A percentile compares a stretch with the other conserved stretches of the same genome.
These are phyloP conservation scores for Andrena praecox DNA, from an alignment of 2,888 invertebrate species.

Conservation along the genomic window DNA sequence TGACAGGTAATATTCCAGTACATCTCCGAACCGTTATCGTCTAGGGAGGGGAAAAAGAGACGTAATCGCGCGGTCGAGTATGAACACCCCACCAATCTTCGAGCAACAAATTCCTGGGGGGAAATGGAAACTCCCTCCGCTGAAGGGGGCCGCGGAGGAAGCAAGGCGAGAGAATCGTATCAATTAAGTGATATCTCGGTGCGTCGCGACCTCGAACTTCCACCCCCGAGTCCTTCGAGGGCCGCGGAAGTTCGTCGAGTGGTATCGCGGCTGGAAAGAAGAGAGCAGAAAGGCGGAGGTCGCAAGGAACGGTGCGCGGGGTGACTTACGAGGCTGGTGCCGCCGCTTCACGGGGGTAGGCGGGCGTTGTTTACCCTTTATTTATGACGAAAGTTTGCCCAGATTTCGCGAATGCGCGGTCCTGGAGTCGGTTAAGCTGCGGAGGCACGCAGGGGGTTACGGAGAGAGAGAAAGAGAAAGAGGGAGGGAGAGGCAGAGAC, in stretches of 20 bases:
- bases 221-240: slow-evolving; percentile 21
- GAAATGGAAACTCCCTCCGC: not conserved
- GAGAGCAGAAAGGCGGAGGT: slow-evolving; percentile 52
- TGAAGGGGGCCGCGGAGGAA: not conserved
- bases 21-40: not conserved
- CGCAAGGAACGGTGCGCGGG: slow-evolving; percentile 59
- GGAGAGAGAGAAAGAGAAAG: slow-evolving; percentile 28
- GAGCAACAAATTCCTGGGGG: not conserved
- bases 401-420: slow-evolving; percentile 80
- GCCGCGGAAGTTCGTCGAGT: slow-evolving; percentile 36
- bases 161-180: slow-evolving; percentile 22
- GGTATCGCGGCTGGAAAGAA: slow-evolving; percentile 56
- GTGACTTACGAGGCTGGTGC: slow-evolving; percentile 76
- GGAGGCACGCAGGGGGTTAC: slow-evolving; percentile 58
- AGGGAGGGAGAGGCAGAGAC: not conserved
- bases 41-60: not conserved
- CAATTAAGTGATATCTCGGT: slow-evolving; percentile 44
- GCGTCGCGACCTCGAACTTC: slow-evolving; percentile 44
- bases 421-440: slow-evolving; percentile 73
- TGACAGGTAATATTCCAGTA: not conserved
- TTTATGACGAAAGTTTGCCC: slow-evolving; percentile 83
- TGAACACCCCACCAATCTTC: not conserved
- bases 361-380: slow-evolving; percentile 82
- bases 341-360: slow-evolving; percentile 41
- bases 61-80: not conserved